Conservation (phyloP, 2,113 vertebrate genomes). For the Silurus meridionalis region DNA sequence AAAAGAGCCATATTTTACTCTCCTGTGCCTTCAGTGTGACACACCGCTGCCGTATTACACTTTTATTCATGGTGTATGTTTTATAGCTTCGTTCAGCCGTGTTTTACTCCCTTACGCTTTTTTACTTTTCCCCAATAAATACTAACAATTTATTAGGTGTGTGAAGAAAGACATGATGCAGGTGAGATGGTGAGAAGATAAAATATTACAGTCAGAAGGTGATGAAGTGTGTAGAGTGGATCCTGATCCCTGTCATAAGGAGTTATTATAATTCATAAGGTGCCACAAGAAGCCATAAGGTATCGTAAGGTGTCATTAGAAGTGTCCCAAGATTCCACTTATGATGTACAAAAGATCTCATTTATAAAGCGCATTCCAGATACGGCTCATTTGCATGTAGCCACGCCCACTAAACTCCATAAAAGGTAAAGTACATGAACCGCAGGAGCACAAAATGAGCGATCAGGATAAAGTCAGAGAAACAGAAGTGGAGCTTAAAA, state of each 20-base stretch:
- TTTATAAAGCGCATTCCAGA: neutral
- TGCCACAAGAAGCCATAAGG: too few species aligned
- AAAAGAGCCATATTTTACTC: neutral
- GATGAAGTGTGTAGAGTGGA: too few species aligned
- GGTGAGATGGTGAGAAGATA: too few species aligned
- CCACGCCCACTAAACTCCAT: neutral
- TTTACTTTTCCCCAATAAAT: neutral
- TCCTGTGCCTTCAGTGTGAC: conserved; percentile 2
- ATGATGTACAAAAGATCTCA: too few species aligned
- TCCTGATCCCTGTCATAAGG: too few species aligned
- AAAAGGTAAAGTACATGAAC: neutral
- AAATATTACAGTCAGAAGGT: too few species aligned
- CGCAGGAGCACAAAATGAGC: neutral
- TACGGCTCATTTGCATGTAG: neutral
- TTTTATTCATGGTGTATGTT: neutral
- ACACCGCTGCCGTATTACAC: neutral
- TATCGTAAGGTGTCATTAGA: too few species aligned
- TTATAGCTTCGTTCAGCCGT: neutral
- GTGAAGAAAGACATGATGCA: neutral
- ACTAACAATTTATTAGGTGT: neutral
- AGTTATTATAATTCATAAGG: too few species aligned
- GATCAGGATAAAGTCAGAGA: neutral
- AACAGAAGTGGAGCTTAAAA: neutral
- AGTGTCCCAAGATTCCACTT: too few species aligned
- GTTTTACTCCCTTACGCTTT: neutral